Evolutionary conservation across 2,797 vertebrate genomes (phyloP).

Genomic region (Centropyge bicolor): DNA sequence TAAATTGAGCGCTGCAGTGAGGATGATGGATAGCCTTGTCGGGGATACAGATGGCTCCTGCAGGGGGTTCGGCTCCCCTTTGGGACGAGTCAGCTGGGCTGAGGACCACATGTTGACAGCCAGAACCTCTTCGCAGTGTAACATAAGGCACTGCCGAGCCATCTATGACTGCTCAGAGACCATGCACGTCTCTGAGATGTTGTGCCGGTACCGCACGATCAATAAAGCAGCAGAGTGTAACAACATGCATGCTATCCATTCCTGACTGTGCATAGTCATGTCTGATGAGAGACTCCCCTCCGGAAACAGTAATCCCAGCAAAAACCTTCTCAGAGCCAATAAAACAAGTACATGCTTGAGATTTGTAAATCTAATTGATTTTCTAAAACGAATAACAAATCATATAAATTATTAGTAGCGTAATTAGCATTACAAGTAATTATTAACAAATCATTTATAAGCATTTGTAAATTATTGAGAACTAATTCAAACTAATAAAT

Average conservation of each 20-base stretch:
- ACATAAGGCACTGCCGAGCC: slow-evolving; percentile 62
- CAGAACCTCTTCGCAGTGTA: slow-evolving; percentile 60
- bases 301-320: slow-evolving; percentile 18
- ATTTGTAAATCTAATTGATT: neutral
- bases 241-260: slow-evolving; percentile 42
- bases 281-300: slow-evolving; percentile 9
- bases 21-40: slow-evolving; percentile 83
- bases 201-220: slow-evolving; percentile 53
- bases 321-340: neutral
- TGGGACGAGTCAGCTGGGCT: slow-evolving; percentile 73
- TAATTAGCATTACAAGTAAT: neutral
- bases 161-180: slow-evolving; percentile 63
- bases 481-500: neutral
- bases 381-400: neutral
- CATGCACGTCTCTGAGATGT: slow-evolving; percentile 41
- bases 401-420: neutral
- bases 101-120: slow-evolving; percentile 77
- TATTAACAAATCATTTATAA: neutral
- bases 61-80: slow-evolving; percentile 70
- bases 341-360: neutral
- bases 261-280: slow-evolving; percentile 40
- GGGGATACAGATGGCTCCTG: slow-evolving; percentile 82
- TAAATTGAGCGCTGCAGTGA: slow-evolving; percentile 72
- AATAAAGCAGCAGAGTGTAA: slow-evolving; percentile 67
- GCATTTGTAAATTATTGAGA: neutral